Base-by-base conservation (phyloP, 2,888 invertebrate genomes). In the Harpalus rubripes region DNA sequence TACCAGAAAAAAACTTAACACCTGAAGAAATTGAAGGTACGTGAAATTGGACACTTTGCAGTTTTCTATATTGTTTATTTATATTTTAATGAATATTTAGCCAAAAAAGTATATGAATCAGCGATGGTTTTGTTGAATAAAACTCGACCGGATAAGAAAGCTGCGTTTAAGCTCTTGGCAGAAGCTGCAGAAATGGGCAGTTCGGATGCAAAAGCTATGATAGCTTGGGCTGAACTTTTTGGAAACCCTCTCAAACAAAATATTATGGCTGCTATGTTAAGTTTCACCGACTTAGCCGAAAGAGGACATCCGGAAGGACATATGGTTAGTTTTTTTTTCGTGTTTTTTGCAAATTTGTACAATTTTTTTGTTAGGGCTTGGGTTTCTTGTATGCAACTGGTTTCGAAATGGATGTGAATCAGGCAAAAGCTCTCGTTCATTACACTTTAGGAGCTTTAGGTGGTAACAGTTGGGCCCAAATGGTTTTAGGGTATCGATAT, bases 401-500 rank as follows among this genome's bases (percentile, higher is more conserved):
- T 15, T 93, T 98, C 52, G 94, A 95, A 7, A 95, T 96, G n/a
- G 96, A 97, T 87, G 96, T 97, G 0, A 98, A 97, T 85, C 98
- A 98, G 90, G 95, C 97, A 0, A 94, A 95, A 88, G 97, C 99
- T 0, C 91, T 99, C 16, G 94, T 99, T 0, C 98, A 99, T 92
- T 98, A 98, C 90, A 97, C 96, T 0, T 94, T 98, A 89, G 97
- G 96, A 4, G 98, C 99, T 0, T 91, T 98, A 0, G 98, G 97
- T 0, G 98, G 97, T 84, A 97, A 98, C 89, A 95, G 96, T 18
- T 95, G 96, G 92, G 98, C 99, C 0, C 98, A 98, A 92, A 99
- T 99, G 99, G 97, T 98, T 18, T 92, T 99, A 85, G 99, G 98
- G 0, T 99, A 99, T 92, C 94, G 99, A 0, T 95, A 98, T 92